Evolutionary conservation across 2,888 invertebrate species (phyloP).

Genomic region (Leistus spinibarbis): DNA sequence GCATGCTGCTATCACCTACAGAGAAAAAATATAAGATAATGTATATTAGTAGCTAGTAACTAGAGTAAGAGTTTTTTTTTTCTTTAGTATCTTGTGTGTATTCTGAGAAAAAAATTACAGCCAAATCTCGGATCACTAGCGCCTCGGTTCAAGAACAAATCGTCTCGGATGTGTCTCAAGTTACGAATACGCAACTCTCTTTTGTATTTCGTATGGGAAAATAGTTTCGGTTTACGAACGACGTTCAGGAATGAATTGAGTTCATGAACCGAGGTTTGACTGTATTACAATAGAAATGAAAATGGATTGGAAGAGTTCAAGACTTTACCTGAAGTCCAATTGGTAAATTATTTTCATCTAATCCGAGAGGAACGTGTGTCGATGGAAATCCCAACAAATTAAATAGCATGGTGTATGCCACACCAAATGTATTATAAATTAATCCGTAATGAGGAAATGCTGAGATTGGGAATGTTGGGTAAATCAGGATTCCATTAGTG

Average conservation of each 20-base stretch:
- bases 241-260: too few species aligned
- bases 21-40: slow-evolving; percentile 35
- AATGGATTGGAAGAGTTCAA: too few species aligned
- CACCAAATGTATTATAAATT: slow-evolving; percentile 63
- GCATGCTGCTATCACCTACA: slow-evolving; percentile 72
- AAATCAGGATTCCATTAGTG: slow-evolving; percentile 72
- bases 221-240: too few species aligned
- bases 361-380: slow-evolving; percentile 74
- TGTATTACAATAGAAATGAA: too few species aligned
- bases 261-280: background rate
- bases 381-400: slow-evolving; percentile 79
- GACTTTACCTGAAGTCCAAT: slow-evolving; percentile 77
- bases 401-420: slow-evolving; percentile 68
- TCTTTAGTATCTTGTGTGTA: background rate
- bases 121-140: too few species aligned
- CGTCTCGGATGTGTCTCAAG: too few species aligned
- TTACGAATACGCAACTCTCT: background rate
- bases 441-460: slow-evolving; percentile 72
- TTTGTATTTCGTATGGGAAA: background rate
- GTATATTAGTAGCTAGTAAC: too few species aligned
- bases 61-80: too few species aligned
- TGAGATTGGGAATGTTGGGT: slow-evolving; percentile 69
- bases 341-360: slow-evolving; percentile 69
- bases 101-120: background rate
- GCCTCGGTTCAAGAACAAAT: too few species aligned